phyloP scores from a whole-genome alignment of 2,797 vertebrate genomes.

The Tragopan temminckii region DNA sequence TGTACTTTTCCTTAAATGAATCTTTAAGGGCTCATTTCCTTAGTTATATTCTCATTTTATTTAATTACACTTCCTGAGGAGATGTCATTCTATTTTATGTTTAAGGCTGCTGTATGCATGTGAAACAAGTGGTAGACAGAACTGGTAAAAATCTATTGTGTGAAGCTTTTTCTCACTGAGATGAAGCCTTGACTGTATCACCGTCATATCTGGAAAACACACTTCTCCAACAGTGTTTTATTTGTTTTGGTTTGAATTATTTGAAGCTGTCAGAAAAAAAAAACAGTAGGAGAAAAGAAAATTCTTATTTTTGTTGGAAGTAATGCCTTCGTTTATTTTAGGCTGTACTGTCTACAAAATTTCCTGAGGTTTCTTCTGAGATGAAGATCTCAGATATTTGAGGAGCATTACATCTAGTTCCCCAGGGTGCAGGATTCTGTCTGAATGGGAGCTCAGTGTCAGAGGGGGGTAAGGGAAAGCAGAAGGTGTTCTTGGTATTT shows the following conservation, averaged over 20 bases:
- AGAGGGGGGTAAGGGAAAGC: neutral
- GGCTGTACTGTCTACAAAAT: neutral
- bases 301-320: neutral
- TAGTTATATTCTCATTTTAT: constrained; percentile 62
- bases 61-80: constrained; percentile 69
- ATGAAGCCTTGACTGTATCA: neutral
- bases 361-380: neutral
- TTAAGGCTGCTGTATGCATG: neutral
- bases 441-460: too few relatives aligned
- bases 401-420: neutral
- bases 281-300: neutral
- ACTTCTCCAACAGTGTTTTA: neutral
- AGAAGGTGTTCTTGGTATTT: neutral
- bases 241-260: neutral
- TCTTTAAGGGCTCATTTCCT: constrained; percentile 64
- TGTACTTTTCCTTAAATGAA: constrained; percentile 46
- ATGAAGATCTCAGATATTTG: neutral
- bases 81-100: constrained; percentile 58
- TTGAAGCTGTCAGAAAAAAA: neutral
- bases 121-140: neutral
- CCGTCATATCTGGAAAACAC: neutral
- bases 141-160: neutral
- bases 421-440: accelerated
- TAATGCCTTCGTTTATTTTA: neutral
- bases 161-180: neutral